phyloP scores from a whole-genome alignment of 2,797 vertebrate species.

The Novumbra hubbsi region DNA sequence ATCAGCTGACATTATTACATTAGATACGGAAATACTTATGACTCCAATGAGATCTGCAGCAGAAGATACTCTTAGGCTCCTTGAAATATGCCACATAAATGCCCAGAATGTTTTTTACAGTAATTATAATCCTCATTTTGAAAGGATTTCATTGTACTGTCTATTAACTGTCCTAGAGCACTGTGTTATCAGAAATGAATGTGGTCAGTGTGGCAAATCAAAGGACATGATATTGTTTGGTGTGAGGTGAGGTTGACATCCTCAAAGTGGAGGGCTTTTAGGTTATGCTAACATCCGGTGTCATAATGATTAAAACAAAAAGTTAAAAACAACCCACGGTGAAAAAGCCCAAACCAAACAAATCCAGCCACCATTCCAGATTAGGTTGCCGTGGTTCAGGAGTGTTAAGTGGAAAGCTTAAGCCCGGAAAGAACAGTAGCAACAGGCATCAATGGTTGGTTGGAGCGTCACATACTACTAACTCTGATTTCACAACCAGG shows the following conservation, averaged over 20 bases:
- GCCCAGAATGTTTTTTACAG: not conserved
- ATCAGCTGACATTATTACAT: not conserved
- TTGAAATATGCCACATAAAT: not conserved
- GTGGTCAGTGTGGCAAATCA: not conserved
- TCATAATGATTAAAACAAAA: not conserved
- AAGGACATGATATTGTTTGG: not conserved
- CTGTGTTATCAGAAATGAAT: not conserved
- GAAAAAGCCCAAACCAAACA: slow-evolving; percentile 12
- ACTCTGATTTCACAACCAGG: too few species aligned
- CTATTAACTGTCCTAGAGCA: not conserved
- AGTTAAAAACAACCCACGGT: not conserved
- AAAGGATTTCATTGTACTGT: not conserved
- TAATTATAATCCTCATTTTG: not conserved
- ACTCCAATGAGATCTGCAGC: not conserved
- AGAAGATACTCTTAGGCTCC: not conserved
- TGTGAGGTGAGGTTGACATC: not conserved
- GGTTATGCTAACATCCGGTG: not conserved
- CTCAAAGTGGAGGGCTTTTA: not conserved
- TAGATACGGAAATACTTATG: not conserved
- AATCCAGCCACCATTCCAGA: slow-evolving; percentile 15
- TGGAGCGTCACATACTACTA: too few species aligned
- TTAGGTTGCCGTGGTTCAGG: slow-evolving; percentile 28
- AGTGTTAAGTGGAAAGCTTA: slow-evolving; percentile 27
- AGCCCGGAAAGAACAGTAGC: too few species aligned
- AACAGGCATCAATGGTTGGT: too few species aligned